A percentile compares a stretch with the other conserved stretches of the same genome.
Evolutionary conservation across 1,140 invertebrate species (phyloP).

Genomic region (Yoshiicerus persimilis): DNA sequence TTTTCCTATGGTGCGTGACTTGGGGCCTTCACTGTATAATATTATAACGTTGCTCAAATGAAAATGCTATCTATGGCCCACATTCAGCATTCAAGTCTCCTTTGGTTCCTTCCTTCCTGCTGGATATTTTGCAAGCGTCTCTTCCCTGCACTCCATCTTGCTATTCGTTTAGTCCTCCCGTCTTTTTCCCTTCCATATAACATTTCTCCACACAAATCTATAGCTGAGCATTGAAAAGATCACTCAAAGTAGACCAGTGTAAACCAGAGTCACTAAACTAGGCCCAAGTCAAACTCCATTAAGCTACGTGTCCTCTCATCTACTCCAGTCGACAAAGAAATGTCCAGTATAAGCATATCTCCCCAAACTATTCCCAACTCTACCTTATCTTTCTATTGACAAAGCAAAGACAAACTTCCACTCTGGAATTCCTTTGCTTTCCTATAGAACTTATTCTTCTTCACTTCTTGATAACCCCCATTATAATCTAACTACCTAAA

Average conservation of each 20-base stretch:
- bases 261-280: neutral
- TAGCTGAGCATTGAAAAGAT: neutral
- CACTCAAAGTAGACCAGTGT: neutral
- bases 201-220: neutral
- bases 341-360: neutral
- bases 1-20: no score
- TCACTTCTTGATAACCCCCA: neutral
- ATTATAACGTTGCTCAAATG: neutral
- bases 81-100: neutral
- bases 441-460: neutral
- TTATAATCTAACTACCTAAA: no score
- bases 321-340: neutral
- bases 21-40: no score
- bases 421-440: neutral
- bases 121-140: neutral
- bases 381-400: neutral
- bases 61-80: conserved; percentile 6
- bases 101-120: neutral
- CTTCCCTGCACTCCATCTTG: neutral
- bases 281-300: neutral
- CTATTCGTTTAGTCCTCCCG: neutral
- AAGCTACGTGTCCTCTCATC: neutral
- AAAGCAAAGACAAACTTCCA: neutral
- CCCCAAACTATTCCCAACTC: neutral
- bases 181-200: neutral